Percentiles rank a stretch among this genome's conserved stretches.
These are phyloP conservation scores for Gallinago paraguaiae DNA, from an alignment of 2,113 vertebrate genomes.

Conservation along the genomic window DNA sequence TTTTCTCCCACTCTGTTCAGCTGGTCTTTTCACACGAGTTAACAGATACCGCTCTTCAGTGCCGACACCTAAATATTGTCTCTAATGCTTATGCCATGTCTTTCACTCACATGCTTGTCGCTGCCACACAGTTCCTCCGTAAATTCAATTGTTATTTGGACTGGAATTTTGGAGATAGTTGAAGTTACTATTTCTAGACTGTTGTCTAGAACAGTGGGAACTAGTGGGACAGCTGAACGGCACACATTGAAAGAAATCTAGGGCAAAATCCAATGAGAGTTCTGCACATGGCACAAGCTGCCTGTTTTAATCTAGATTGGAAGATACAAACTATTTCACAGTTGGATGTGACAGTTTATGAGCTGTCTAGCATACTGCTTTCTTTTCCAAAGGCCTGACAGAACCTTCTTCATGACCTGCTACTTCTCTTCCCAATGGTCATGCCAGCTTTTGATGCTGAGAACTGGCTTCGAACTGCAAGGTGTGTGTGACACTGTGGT, in stretches of 20 bases:
- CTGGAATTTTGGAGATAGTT: neutral
- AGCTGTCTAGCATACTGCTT: neutral
- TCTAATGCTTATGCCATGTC: neutral
- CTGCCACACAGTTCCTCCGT: accelerated
- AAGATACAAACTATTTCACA: neutral
- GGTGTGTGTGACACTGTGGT: neutral
- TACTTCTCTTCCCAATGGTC: neutral
- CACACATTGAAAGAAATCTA: neutral
- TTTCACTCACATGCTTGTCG: neutral
- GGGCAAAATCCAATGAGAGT: neutral
- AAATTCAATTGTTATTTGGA: neutral
- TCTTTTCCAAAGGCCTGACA: neutral
- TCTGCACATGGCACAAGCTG: neutral
- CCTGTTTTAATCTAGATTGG: neutral
- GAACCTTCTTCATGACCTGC: neutral
- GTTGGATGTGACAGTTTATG: neutral
- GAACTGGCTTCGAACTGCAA: neutral
- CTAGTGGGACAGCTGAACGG: neutral
- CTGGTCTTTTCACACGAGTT: neutral
- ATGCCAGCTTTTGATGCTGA: neutral
- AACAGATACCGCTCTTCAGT: neutral
- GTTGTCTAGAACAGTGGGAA: neutral
- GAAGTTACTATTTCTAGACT: neutral
- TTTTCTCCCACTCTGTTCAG: neutral
- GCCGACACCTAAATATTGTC: neutral